Evolutionary conservation across 1,140 invertebrate genomes (phyloP).

Genomic region (Euura saliciscinereae): DNA sequence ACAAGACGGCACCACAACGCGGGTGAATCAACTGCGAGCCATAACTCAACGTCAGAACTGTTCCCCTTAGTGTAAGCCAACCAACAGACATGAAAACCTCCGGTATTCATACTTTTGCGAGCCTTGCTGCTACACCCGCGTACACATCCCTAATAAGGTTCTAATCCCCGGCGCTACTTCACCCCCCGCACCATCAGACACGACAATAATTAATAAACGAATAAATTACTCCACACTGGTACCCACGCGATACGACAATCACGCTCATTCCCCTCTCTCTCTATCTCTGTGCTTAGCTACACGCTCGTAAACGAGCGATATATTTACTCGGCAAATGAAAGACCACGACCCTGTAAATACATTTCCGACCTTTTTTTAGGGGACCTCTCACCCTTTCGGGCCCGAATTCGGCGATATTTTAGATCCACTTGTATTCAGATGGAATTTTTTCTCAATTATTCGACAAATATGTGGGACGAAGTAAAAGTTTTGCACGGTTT

Average conservation of each 20-base stretch:
- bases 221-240: background rate
- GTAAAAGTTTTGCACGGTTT: too few relatives aligned
- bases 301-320: too few relatives aligned
- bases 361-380: too few relatives aligned
- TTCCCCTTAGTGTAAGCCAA: background rate
- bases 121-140: background rate
- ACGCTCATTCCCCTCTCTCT: background rate
- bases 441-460: too few relatives aligned
- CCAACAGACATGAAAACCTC: background rate
- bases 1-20: background rate
- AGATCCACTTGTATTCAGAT: too few relatives aligned
- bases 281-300: too few relatives aligned
- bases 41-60: slow-evolving; percentile 13
- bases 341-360: too few relatives aligned
- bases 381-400: too few relatives aligned
- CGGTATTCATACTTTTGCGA: too few relatives aligned
- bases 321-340: too few relatives aligned
- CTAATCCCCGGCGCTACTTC: background rate
- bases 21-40: slow-evolving; percentile 6
- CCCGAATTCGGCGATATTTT: too few relatives aligned
- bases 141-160: background rate
- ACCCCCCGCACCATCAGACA: background rate
- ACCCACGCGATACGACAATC: background rate
- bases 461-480: too few relatives aligned
- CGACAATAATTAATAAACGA: background rate